A percentile compares a stretch with the other conserved stretches of the same genome.
These are phyloP conservation scores for Drosophila obscura DNA, from an alignment of 1,140 invertebrate species.

Conservation along the genomic window DNA sequence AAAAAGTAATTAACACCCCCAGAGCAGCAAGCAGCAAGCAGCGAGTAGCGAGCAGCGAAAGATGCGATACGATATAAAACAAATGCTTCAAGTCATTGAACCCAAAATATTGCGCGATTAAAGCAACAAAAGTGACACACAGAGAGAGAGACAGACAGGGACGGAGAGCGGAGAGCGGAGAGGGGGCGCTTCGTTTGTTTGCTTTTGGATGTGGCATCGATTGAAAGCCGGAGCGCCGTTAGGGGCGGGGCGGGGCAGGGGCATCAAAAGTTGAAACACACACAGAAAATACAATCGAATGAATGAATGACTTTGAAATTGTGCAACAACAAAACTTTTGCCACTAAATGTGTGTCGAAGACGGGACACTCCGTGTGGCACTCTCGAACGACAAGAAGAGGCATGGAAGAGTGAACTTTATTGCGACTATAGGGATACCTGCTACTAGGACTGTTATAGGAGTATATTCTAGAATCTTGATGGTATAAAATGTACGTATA, in stretches of 20 bases:
- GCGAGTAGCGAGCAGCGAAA: conserved; percentile 2
- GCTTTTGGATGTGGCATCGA: conserved; percentile 41
- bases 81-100: conserved; percentile 72
- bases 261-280: conserved; percentile 22
- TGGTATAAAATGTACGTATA: too few species aligned
- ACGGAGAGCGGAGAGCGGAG: not conserved
- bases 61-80: conserved; percentile 33
- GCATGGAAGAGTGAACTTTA: too few species aligned
- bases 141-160: not conserved
- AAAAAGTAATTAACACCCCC: conserved; percentile 75
- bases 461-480: too few species aligned
- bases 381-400: too few species aligned
- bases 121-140: conserved; percentile 25
- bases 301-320: conserved; percentile 70
- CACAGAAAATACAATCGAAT: conserved; percentile 13
- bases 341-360: too few species aligned
- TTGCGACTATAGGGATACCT: too few species aligned
- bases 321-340: conserved; percentile 37
- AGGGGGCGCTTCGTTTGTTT: too few species aligned
- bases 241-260: conserved; percentile 11
- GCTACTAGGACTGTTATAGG: not conserved
- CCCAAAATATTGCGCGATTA: conserved; percentile 39
- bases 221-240: conserved; percentile 54
- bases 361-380: too few species aligned
- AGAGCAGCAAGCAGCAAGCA: conserved; percentile 10